Percentiles rank a stretch among this genome's conserved stretches.
These are phyloP conservation scores for silkworm (Bombyx mori) DNA, from an alignment of 1,140 invertebrate species.

Conservation along the genomic window ASM3026992v2 NC_085119.1:16648001-16648500, in stretches of 20 bases:
- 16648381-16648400: no score
- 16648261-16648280: conserved; percentile 35
- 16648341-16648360: no score
- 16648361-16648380: no score
- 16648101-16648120: conserved; percentile 1
- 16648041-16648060: conserved; percentile 34
- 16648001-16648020: conserved; percentile 65
- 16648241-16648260: conserved; percentile 59
- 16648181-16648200: conserved; percentile 53
- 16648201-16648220: conserved; percentile 46
- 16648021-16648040: conserved; percentile 65
- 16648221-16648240: conserved; percentile 42
- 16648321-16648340: no score
- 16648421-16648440: no score
- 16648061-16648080: conserved; percentile 10
- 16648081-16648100: neutral
- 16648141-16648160: neutral
- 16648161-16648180: neutral
- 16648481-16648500: no score
- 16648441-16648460: no score
- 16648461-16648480: no score
- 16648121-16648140: neutral
- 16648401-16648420: no score
- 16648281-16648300: no score
- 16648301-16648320: no score